Conservation (phyloP, 1,140 invertebrate genomes). For the Anastrepha ludens region DNA sequence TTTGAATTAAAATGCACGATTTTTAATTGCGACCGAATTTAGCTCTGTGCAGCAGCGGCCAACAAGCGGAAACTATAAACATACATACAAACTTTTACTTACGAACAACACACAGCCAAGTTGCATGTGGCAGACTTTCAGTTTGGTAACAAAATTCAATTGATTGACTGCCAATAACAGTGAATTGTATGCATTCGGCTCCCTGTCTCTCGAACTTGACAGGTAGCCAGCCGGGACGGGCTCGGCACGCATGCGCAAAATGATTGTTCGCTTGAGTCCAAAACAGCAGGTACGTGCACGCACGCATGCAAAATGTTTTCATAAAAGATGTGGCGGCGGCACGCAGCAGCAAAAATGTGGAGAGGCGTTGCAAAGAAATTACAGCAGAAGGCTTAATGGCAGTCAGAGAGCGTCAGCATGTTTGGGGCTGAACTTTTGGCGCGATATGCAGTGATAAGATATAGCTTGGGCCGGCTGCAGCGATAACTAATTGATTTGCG, state of each 20-base stretch:
- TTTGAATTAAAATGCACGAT: background rate
- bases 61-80: too few species aligned
- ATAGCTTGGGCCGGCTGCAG: background rate
- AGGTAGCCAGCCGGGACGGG: background rate
- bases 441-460: background rate
- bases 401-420: background rate
- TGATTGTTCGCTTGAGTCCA: background rate
- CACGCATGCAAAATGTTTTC: background rate
- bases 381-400: background rate
- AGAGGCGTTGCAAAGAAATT: constrained; percentile 3
- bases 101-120: too few species aligned
- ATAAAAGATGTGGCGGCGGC: background rate
- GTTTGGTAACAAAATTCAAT: background rate
- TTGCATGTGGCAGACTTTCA: background rate
- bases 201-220: background rate
- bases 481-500: constrained; percentile 38
- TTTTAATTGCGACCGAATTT: background rate
- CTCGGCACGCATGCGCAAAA: constrained; percentile 12
- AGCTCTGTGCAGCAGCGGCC: too few species aligned
- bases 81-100: too few species aligned
- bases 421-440: background rate
- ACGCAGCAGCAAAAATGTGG: constrained; percentile 9
- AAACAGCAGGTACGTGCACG: background rate
- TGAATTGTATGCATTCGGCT: background rate
- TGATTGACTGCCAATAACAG: constrained; percentile 38